Base-by-base conservation (phyloP, 2,797 vertebrate species). In the Pyrocephalus nanus region DNA sequence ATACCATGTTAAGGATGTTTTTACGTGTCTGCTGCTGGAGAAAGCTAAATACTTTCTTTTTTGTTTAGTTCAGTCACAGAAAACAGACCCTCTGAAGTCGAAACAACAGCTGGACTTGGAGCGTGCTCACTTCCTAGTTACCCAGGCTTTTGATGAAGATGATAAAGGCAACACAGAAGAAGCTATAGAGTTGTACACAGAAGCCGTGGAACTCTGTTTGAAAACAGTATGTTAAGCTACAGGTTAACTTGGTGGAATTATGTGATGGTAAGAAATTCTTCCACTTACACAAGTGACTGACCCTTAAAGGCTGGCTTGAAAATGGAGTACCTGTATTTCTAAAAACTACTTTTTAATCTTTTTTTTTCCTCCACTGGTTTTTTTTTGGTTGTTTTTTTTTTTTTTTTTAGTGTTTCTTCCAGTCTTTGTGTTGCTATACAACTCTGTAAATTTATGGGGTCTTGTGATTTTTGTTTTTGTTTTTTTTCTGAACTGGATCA, bases 171-270 rank as follows among this genome's bases (percentile, higher is more conserved):
- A 99, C 38, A 90, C 96, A 12, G 99, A 99, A 38, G 99, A 99
- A 96, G 99, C 99, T 22, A 95, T 99, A 57, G 99, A 99, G 84
- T 96, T 99, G 64, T 99, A 99, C 97, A 99, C 98, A 18, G 99
- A 99, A 97, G 99, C 99, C 1, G 99, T 99, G 97, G 99, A 99
- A 93, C 98, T 99, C 94, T 99, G 99, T 97, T 98, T 99, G 82
- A 98, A 98, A 97, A 98, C 99, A 34, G 99, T 99, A 97, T 91
- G 98, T 98, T 95, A 96, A 93, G 75, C 90, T 96, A 78, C 93
- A 93, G 91, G 73, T 95, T 96, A 94, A 95, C 96, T 97, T 96
- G 94, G 85, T 97, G 82, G 84, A 96, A 96, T 97, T 97, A 97
- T 53, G 80, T 97, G 92, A 97, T 97, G 96, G 97, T 97, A 96